Conservation (phyloP, 1,140 invertebrate genomes). For the Drosophila santomea region DNA sequence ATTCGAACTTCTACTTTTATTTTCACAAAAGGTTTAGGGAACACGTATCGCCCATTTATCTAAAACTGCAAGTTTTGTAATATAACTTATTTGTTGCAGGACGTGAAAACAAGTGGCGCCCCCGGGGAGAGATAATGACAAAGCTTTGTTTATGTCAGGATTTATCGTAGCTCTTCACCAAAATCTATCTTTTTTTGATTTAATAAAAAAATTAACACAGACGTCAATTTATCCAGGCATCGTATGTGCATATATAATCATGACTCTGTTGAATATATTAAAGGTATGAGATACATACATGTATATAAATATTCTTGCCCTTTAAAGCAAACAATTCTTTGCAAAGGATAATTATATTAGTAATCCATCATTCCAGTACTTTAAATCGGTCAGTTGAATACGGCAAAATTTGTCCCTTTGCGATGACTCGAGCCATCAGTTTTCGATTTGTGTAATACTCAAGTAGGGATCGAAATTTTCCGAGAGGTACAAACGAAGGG, state of each 20-base stretch:
- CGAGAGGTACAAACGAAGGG: conserved; percentile 37
- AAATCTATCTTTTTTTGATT: too few relatives aligned
- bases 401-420: conserved; percentile 6
- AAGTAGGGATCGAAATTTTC: conserved; percentile 22
- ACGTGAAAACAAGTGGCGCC: background rate
- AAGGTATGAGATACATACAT: too few relatives aligned
- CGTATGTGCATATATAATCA: too few relatives aligned
- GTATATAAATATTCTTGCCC: too few relatives aligned
- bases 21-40: background rate
- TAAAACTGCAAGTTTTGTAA: background rate
- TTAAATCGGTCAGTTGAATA: background rate
- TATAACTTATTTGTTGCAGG: background rate
- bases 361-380: background rate
- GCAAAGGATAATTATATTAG: background rate
- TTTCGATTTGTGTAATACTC: conserved; percentile 24
- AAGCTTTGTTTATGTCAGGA: background rate
- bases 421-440: conserved; percentile 7
- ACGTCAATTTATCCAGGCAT: too few relatives aligned
- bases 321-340: background rate
- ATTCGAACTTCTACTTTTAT: background rate
- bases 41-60: background rate
- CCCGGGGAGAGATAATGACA: background rate
- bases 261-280: too few relatives aligned
- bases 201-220: too few relatives aligned
- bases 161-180: too few relatives aligned